These are phyloP conservation scores for Triplophysa yarkandensis DNA, from an alignment of 2,797 vertebrate species.

Conservation along the genomic window DNA sequence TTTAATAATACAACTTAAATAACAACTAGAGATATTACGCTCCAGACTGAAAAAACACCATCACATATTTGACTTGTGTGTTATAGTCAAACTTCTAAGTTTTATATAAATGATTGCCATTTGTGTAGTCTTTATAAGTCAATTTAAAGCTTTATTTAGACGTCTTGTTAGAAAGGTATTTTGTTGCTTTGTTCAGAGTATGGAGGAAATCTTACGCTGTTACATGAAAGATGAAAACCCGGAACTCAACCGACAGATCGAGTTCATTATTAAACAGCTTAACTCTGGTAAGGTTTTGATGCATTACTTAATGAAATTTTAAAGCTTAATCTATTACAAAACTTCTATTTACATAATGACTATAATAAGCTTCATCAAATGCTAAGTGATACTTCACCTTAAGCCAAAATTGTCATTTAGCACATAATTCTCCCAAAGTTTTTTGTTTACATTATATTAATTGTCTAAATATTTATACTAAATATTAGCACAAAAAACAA, in stretches of 20 bases:
- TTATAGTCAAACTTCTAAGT: no score
- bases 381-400: no score
- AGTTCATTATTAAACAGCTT: slow-evolving; percentile 92
- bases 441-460: neutral
- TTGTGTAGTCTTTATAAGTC: no score
- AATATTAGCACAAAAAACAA: slow-evolving; percentile 1
- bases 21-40: neutral
- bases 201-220: slow-evolving; percentile 91
- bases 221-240: slow-evolving; percentile 89
- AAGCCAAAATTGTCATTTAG: neutral
- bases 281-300: slow-evolving; percentile 80
- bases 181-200: slow-evolving; percentile 75
- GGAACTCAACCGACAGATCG: slow-evolving; percentile 88
- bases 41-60: neutral
- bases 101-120: no score
- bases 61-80: no score
- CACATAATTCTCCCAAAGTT: neutral
- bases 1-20: neutral
- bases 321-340: neutral
- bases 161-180: neutral
- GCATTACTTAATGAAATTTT: no score
- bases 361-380: no score
- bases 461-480: neutral
- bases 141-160: no score
- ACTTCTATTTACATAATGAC: no score